A percentile compares a stretch with the other conserved stretches of the same genome.
These are phyloP conservation scores for Drosophila auraria DNA, from an alignment of 1,140 invertebrate species.

Conservation along the genomic window DNA sequence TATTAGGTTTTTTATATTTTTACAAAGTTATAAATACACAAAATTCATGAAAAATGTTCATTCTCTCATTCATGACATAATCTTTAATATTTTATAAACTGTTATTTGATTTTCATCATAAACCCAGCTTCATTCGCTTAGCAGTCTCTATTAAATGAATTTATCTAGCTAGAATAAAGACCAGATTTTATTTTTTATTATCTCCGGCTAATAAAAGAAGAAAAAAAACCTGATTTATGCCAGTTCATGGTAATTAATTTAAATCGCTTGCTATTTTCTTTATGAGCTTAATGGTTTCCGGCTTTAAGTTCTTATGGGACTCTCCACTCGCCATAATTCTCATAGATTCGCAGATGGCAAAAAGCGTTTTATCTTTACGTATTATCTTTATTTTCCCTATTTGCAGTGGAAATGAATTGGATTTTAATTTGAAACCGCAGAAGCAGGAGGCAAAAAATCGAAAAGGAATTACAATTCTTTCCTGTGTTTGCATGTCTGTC, in stretches of 20 bases:
- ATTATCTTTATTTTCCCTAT: slow-evolving; percentile 33
- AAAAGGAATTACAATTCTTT: slow-evolving; percentile 50
- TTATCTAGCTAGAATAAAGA: slow-evolving; percentile 19
- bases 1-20: not conserved
- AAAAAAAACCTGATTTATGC: slow-evolving; percentile 11
- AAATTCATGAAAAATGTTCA: slow-evolving; percentile 1
- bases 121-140: not conserved
- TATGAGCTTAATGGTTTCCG: slow-evolving; percentile 26
- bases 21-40: not conserved
- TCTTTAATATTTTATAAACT: slow-evolving; percentile 3
- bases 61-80: not conserved
- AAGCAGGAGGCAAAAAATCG: slow-evolving; percentile 9
- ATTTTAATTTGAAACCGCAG: slow-evolving; percentile 52
- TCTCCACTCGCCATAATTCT: not conserved
- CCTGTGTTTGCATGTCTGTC: slow-evolving; percentile 50
- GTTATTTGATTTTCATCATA: slow-evolving; percentile 6
- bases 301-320: slow-evolving; percentile 10
- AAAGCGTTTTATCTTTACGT: slow-evolving; percentile 11
- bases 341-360: not conserved
- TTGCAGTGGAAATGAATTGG: slow-evolving; percentile 55
- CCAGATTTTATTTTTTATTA: slow-evolving; percentile 7
- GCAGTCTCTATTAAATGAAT: slow-evolving; percentile 2
- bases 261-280: slow-evolving; percentile 20
- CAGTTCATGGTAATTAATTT: slow-evolving; percentile 26
- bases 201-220: not conserved